Evolutionary conservation across 2,888 invertebrate species (phyloP).

Genomic region (Sturmia bella): DNA sequence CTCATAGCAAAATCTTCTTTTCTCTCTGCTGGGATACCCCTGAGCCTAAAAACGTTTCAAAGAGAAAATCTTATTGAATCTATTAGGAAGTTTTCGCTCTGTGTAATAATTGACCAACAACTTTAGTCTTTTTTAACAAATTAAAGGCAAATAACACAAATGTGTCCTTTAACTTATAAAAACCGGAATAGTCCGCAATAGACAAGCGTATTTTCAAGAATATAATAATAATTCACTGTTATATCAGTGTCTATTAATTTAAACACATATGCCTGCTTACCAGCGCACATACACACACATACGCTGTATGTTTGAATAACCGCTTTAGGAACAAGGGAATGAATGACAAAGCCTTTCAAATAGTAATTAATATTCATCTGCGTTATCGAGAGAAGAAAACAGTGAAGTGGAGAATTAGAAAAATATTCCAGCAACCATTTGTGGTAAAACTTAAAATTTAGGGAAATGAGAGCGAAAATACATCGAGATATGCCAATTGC

Average conservation of each 20-base stretch:
- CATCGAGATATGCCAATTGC: too few species aligned
- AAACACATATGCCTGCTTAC: not conserved
- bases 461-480: too few species aligned
- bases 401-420: constrained; percentile 53
- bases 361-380: constrained; percentile 80
- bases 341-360: constrained; percentile 79
- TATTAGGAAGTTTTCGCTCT: not conserved
- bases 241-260: constrained; percentile 10
- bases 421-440: not conserved
- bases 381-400: constrained; percentile 71
- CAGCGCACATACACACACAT: not conserved
- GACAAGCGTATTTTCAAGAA: not conserved
- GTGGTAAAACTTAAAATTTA: not conserved
- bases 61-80: too few species aligned
- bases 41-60: too few species aligned
- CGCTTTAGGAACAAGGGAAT: constrained; percentile 72
- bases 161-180: not conserved
- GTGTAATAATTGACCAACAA: too few species aligned
- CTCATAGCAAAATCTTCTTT: too few species aligned
- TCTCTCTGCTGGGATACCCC: too few species aligned
- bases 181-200: not conserved
- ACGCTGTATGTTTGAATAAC: not conserved
- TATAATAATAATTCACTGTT: not conserved
- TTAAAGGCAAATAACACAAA: not conserved
- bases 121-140: too few species aligned